These are phyloP conservation scores for Nemotelus pantherinus DNA, from an alignment of 2,888 invertebrate species.

Conservation along the genomic window DNA sequence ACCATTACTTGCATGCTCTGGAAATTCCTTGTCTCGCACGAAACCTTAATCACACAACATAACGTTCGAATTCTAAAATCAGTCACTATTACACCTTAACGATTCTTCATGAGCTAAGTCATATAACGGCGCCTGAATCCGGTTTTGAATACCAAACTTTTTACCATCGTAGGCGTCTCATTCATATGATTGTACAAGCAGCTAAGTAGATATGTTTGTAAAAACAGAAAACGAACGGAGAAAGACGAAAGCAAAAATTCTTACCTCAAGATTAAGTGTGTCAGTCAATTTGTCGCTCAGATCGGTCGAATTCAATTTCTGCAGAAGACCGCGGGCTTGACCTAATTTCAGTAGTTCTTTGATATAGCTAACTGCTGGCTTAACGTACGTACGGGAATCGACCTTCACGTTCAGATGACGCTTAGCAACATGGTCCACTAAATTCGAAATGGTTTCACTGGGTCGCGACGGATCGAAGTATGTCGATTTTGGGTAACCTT, in stretches of 20 bases:
- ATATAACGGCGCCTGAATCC: too few species aligned
- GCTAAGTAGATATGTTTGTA: too few species aligned
- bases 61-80: too few species aligned
- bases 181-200: not conserved
- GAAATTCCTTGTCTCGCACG: too few species aligned
- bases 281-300: constrained; percentile 81
- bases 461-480: constrained; percentile 76
- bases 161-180: constrained; percentile 10
- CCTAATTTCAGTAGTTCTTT: constrained; percentile 78
- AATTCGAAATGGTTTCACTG: constrained; percentile 75
- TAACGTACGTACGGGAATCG: constrained; percentile 78
- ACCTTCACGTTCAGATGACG: constrained; percentile 77
- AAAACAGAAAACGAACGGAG: constrained; percentile 5
- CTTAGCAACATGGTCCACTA: constrained; percentile 75
- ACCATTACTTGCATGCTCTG: too few species aligned
- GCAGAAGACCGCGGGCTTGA: constrained; percentile 73
- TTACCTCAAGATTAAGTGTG: constrained; percentile 78
- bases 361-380: constrained; percentile 77
- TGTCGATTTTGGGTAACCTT: constrained; percentile 77
- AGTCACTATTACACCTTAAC: too few species aligned
- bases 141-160: too few species aligned
- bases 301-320: constrained; percentile 74
- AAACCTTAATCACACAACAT: too few species aligned
- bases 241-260: constrained; percentile 22
- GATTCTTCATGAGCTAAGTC: too few species aligned